Percentiles rank a stretch among this genome's conserved stretches.
These are phyloP conservation scores for Intellagama lesueurii DNA, from an alignment of 2,797 vertebrate species.

Conservation along the genomic window DNA sequence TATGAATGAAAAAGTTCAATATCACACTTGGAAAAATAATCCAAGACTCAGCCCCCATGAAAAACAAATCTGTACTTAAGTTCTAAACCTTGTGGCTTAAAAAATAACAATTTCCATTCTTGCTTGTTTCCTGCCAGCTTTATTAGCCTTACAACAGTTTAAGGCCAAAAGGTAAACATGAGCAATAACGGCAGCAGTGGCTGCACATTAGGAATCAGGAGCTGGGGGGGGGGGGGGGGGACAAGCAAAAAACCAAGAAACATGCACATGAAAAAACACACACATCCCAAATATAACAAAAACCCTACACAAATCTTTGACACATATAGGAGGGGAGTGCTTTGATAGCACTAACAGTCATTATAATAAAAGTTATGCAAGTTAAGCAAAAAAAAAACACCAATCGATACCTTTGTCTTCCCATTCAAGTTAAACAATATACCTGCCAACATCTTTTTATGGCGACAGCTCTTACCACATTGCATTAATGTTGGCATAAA, in stretches of 20 bases:
- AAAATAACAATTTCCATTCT: not conserved
- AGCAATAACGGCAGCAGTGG: no score
- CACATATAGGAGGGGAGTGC: not conserved
- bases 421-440: constrained; percentile 16
- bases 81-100: not conserved
- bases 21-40: not conserved
- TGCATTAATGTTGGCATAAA: constrained; percentile 9
- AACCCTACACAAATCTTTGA: not conserved
- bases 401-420: constrained; percentile 8
- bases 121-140: not conserved
- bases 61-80: not conserved
- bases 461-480: not conserved
- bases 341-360: not conserved
- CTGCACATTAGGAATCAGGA: not conserved
- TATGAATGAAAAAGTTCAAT: not conserved
- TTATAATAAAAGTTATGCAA: constrained; percentile 11
- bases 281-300: not conserved
- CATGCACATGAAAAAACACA: no score
- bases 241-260: no score
- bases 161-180: not conserved
- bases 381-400: not conserved
- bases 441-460: constrained; percentile 4
- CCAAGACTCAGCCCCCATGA: no score
- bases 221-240: no score
- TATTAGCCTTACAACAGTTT: not conserved